A percentile compares a stretch with the other conserved stretches of the same genome.
These are phyloP conservation scores for Paramuricea clavata DNA, from an alignment of 92 coral and sea anemone genomes.

Conservation along the genomic window DNA sequence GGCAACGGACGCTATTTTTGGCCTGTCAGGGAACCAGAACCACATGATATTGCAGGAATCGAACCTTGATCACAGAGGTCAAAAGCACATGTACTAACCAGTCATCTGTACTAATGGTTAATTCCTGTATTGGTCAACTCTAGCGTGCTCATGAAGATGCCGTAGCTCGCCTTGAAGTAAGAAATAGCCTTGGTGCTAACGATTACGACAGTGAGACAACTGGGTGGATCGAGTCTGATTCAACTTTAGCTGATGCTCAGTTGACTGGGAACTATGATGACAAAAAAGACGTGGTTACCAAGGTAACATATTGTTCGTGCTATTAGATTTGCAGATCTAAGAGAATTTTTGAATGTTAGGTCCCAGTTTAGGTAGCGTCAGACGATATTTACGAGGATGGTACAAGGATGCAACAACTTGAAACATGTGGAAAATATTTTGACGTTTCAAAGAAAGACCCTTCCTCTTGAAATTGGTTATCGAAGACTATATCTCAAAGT, in stretches of 20 bases:
- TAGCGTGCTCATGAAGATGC: slow-evolving; percentile 57
- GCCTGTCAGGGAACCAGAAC: no score
- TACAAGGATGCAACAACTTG: no score
- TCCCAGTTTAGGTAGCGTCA: no score
- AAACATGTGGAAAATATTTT: no score
- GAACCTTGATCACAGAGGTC: no score
- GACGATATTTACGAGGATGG: no score
- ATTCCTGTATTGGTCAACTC: not conserved
- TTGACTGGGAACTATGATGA: slow-evolving; percentile 27
- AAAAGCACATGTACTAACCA: not conserved
- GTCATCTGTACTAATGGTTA: not conserved
- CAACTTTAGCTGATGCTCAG: slow-evolving; percentile 31
- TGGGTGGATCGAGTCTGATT: slow-evolving; percentile 38
- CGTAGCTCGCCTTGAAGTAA: slow-evolving; percentile 3
- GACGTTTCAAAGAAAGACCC: no score
- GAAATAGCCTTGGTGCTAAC: not conserved
- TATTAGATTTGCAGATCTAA: slow-evolving; percentile 20
- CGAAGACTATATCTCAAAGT: no score
- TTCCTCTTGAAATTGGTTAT: no score
- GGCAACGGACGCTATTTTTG: no score
- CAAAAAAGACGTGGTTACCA: slow-evolving; percentile 22
- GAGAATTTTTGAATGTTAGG: not conserved
- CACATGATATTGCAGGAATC: no score
- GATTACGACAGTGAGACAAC: not conserved
- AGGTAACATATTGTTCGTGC: not conserved